Base-by-base conservation (phyloP, 2,113 vertebrate species). In the Carettochelys insculpta region DNA sequence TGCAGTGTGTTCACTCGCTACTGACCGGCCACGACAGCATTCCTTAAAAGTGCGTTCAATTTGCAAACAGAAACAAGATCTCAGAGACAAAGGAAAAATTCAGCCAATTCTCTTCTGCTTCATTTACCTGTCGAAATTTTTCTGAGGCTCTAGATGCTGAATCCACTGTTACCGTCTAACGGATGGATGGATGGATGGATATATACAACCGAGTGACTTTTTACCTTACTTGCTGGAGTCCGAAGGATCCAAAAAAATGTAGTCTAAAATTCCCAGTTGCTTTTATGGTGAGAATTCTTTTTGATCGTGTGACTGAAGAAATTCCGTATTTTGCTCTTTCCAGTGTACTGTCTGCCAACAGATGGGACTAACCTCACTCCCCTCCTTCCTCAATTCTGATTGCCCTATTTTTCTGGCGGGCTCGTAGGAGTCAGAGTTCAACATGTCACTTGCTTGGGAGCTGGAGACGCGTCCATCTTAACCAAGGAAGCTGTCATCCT, bases 221-320 rank as follows among this genome's bases (percentile, higher is more conserved):
- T 71, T 58, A 83, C 88, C 77, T 54, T 50, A 83, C 84, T 85
- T 95, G 85, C 93, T 93, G 90, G 68, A 93, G 68, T 8, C 91
- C 80, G 91, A 91, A 91, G 29, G 91, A 90, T 94, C 87, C 93
- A 91, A 95, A 91, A 87, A 81, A 45, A 85, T 13, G 86, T n/a
- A n/a, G 94, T 96, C 91, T 85, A 47, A 17, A 16, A 53, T 77
- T 54, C 94, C 80, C 82, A 58, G 17, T 9, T 91, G 94, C 94
- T 92, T 94, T 91, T 86, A 29, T 4, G 2, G 88, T 80, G n/a
- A 87, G 88, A 90, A 92, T 92, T 94, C 86, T 88, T 94, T 95
- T 94, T 1, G 3, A 92, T 85, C 12, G 8, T 0, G 1, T 88
- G 80, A 90, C 91, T 94, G 92, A 90, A 94, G 82, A 92, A 93